A percentile compares a stretch with the other conserved stretches of the same genome.
phyloP scores from a whole-genome alignment of 1,140 invertebrate species.

The Dendroctonus ponderosae region DNA sequence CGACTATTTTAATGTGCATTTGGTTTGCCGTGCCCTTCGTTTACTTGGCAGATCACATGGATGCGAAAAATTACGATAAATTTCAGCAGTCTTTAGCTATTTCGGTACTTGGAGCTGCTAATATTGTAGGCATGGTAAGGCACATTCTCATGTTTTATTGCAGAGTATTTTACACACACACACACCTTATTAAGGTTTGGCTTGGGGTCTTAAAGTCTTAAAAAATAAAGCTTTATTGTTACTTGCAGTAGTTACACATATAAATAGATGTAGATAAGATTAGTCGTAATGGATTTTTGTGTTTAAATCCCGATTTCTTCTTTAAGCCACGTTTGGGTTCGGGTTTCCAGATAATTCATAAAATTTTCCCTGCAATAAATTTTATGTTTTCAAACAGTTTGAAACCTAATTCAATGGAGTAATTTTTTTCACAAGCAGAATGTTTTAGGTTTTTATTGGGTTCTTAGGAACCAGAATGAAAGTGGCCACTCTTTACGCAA shows the following conservation, averaged over 20 bases:
- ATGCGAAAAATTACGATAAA: constrained; percentile 61
- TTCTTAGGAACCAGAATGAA: constrained; percentile 86
- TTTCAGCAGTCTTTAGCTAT: constrained; percentile 72
- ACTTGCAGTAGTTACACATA: no score
- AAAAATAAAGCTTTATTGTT: no score
- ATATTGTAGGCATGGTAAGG: constrained; percentile 82
- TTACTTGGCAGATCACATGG: constrained; percentile 75
- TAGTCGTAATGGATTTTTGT: no score
- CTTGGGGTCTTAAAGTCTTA: no score
- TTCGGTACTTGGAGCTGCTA: constrained; percentile 80
- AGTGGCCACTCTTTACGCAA: constrained; percentile 74
- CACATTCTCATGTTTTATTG: background rate
- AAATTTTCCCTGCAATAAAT: no score
- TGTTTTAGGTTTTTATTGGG: constrained; percentile 72
- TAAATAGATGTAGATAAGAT: no score
- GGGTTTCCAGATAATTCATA: no score
- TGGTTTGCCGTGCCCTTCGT: constrained; percentile 91
- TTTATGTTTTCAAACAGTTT: background rate
- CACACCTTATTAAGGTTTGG: no score
- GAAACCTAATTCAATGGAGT: background rate
- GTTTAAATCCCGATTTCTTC: no score
- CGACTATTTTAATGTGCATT: constrained; percentile 80
- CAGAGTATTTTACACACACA: no score
- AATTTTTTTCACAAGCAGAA: background rate
- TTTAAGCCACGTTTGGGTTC: no score